Base-by-base conservation (phyloP, 2,113 vertebrate genomes). In the Ailurus styani region DNA sequence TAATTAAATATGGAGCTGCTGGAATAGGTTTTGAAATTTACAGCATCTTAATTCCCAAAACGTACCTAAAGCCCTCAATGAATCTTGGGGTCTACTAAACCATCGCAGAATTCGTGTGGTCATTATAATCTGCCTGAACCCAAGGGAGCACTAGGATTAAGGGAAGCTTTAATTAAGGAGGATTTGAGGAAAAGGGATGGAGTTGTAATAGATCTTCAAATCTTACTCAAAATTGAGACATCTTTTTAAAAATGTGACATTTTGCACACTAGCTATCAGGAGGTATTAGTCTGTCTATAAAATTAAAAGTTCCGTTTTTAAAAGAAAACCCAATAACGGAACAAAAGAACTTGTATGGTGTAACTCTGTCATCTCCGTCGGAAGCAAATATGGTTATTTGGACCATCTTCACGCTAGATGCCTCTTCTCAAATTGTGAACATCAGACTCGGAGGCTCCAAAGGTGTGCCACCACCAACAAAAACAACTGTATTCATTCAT, bases 101-200 rank as follows among this genome's bases (percentile, higher is more conserved):
- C 27, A 57, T 92, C 87, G 73, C 87, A 91, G 62, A 79, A 20
- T 95, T 77, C 47, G 15, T 92, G 78, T 85, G 50, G 75, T 66
- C 52, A 11, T 90, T 90, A 64, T 27, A 81, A 73, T 93, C 82
- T 91, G 34, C 66, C 66, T 25, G 47, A 86, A 83, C 86, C n/a
- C 70, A 42, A 55, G 54, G 57, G 14, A 78, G 55, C n/a, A 37
- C 86, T 50, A 66, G 52, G 50, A 42, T 89, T 73, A 87, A 68
- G 75, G 66, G 27, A 84, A 89, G 2, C 23, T 90, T 66, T 72
- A 66, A 89, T 91, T 68, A 82, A 54, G 84, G 68, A 87, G 15
- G 55, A 62, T 88, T 89, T 12, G 13, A 79, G 68, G 23, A 29
- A n/a, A 81, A 50, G 10, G 37, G 40, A 78, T 14, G 45, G 45